Base-by-base conservation (phyloP, 2,888 invertebrate genomes). In the Tachina lurida region DNA sequence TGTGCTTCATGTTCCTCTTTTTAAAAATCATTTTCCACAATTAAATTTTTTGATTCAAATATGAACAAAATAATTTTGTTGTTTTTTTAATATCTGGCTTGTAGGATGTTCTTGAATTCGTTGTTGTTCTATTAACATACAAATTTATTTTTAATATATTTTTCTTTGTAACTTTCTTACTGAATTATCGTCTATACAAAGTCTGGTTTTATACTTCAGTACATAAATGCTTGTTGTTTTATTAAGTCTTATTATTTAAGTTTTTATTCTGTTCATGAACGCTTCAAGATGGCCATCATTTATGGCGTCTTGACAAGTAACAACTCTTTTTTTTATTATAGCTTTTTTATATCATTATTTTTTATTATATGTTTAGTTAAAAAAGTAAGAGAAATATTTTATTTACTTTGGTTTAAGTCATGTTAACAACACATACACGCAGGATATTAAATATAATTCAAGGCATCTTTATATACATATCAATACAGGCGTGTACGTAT, bases 261-360 rank as follows among this genome's bases (percentile, higher is more conserved):
- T 74, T 81, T 43, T 84, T 60, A 43, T 63, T 79, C 22, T 58
- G 19, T 12, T 74, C 60, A 68, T 68, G 54, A 49, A 62, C 67
- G n/a, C 47, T 80, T 56, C 70, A 85, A 85, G 74, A 85, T 85
- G 85, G 85, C 81, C 85, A 85, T 85, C 85, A 85, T 78, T 85
- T 85, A 85, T 85, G 81, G 78, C 74, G 39, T 78, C 81, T 85
- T 85, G 85, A 82, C 78, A 82, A 85, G 85, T 78, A 73, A 75
- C 74, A 85, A 75, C 78, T 74, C 77, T 70, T 70, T 65, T 70
- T 52, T 80, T 81, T 62, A 13, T 74, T 68, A 31, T 19, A 1
- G 41, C 5, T 43, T 43, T 56, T 68, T 68, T 58, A 54, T 49
- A 39, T 62, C 15, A 71, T 49, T 47, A 65, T 15, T 63, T 75